Evolutionary conservation across 2,797 vertebrate species (phyloP).

Genomic region (Enteromius trimaculatus): DNA sequence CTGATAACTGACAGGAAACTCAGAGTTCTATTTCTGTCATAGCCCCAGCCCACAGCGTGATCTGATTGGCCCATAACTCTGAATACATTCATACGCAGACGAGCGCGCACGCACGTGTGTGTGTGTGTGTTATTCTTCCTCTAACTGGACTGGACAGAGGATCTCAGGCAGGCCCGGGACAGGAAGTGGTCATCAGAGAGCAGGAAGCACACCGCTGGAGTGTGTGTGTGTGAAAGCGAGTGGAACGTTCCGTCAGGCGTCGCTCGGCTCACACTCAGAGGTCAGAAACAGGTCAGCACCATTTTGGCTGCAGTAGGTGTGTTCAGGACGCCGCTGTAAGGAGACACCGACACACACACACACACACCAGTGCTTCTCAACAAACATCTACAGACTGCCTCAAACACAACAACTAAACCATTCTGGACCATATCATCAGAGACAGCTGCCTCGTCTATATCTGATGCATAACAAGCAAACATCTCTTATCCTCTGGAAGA

Average conservation of each 20-base stretch:
- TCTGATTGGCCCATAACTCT: background rate
- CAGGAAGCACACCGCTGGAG: constrained; percentile 10
- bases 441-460: background rate
- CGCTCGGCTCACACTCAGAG: constrained; percentile 33
- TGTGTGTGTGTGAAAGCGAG: background rate
- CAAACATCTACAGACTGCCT: background rate
- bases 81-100: background rate
- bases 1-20: background rate
- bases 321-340: constrained; percentile 49
- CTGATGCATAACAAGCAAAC: background rate
- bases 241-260: constrained; percentile 29
- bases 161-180: background rate
- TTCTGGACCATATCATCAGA: background rate
- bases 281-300: constrained; percentile 58
- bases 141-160: background rate
- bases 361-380: background rate
- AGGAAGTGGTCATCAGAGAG: background rate
- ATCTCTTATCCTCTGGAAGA: background rate
- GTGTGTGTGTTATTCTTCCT: background rate
- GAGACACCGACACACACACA: constrained; percentile 49
- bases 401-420: background rate
- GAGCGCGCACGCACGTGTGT: too few relatives aligned
- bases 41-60: background rate
- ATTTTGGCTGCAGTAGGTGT: constrained; percentile 50
- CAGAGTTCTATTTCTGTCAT: background rate